Base-by-base conservation (phyloP, 30 jellyfish, hydroid and myxozoan species). In the Pelagia noctiluca region DNA sequence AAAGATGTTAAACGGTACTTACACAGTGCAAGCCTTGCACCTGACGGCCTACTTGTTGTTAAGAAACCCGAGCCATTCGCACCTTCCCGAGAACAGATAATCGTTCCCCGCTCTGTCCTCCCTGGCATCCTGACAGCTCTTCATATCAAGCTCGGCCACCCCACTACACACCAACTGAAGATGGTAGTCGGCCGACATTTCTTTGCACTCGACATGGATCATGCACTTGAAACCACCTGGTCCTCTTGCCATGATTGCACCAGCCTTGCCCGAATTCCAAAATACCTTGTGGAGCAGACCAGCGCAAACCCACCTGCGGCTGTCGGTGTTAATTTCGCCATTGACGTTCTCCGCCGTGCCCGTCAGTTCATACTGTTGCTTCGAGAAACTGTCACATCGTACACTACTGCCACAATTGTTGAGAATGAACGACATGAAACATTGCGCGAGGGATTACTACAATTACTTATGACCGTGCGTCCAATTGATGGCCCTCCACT, bases 121-220 rank as follows among this genome's bases (percentile, higher is more conserved):
- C 82, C 36, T 25, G 88, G 80, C 7, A 30, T 83, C 2, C 88
- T 83, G 23, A 83, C 93, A 4, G 93, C 93, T 33, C 87, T 83
- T 16, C 93, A 53, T 64, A 48, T 83, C 38, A 50, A 48, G 53
- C 65, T 83, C 0, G 50, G 23, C 49, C 90, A 83, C 34, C 93
- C 88, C n/a, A 68, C 93, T 0, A 0, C 24, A 3, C 68, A 46
- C 32, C 93, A 68, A 81, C 32, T 83, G 13, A 72, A 48, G 50
- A 54, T 11, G 31, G 79, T 83, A 25, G 16, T 72, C 35, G 30
- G 32, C 60, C 81, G 88, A 2, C 25, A 83, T 38, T 83, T 83
- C 70, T 34, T n/a, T 71, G 89, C 88, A 0, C 42, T 83, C 33
- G 87, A 83, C 50, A 26, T 83, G 37, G 91, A 68, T 38, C 64